Evolutionary conservation across 2,797 vertebrate genomes (phyloP), one percentile per base, ranked within the genome.

Genomic region (Hemitrygon akajei): DNA sequence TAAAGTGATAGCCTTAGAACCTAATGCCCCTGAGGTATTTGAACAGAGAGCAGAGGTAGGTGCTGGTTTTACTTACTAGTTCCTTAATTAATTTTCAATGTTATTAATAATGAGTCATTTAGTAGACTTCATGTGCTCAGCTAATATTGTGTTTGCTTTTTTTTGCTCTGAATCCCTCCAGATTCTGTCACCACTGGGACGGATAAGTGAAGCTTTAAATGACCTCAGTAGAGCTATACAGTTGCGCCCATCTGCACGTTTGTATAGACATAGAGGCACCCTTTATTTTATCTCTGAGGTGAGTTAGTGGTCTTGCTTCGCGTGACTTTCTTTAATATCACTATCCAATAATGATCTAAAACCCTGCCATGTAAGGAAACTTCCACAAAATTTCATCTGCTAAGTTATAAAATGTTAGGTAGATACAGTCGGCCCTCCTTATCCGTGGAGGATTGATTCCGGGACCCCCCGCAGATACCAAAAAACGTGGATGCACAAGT

Each of bases 201-300:
- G 98, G 56, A 98, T 99, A 95, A 98, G 97, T n/a, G 99, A 99
- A 95, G 99, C 98, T n/a, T 96, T 99, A 95, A 97, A 96, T 30
- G 99, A 99, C 81, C 97, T 99, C 95, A 99, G 97, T 93, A 99
- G 97, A 97, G 99, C 99, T 95, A 98, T 99, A 95, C 98, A 98
- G 94, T 97, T 99, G 34, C 98, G 99, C 94, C 98, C 98, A 0
- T 99, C 98, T 0, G 98, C 99, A 12, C 97, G 98, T 18, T 97
- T 99, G 69, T 99, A 98, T 96, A 96, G 98, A 93, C 98, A 99
- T 95, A 96, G 98, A 94, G 98, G 98, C 94, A 99, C 98, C 0
- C 97, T 99, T 94, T 96, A 99, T 95, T 99, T 99, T 96, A 98
- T 99, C 94, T 99, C 98, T n/a, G 99, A 99, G 98, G 98, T 98